A percentile compares a stretch with the other conserved stretches of the same genome.
Conservation (phyloP, 2,113 vertebrate genomes). For the Panthera leo region DNA sequence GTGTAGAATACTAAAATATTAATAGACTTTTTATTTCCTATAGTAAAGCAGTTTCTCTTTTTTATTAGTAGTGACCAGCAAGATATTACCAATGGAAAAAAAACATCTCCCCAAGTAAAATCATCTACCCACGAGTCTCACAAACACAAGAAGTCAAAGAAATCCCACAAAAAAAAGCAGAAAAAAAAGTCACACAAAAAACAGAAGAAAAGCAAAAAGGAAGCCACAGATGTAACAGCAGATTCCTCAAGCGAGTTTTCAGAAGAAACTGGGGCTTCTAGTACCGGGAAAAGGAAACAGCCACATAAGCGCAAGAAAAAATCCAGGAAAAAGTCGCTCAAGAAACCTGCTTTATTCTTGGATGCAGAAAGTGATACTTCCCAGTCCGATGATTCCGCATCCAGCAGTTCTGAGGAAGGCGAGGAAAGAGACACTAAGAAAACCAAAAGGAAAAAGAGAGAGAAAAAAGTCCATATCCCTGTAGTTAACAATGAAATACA, state of each 20-base stretch:
- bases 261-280: conserved; percentile 74
- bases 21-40: conserved; percentile 14
- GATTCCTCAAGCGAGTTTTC: conserved; percentile 85
- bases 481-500: conserved; percentile 76
- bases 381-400: conserved; percentile 80
- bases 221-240: conserved; percentile 76
- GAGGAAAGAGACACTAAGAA: conserved; percentile 80
- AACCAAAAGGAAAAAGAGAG: conserved; percentile 81
- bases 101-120: conserved; percentile 82
- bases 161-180: conserved; percentile 92
- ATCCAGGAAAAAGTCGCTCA: conserved; percentile 84
- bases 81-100: conserved; percentile 85
- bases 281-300: conserved; percentile 79
- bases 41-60: conserved; percentile 52
- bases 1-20: conserved; percentile 55
- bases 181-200: conserved; percentile 93
- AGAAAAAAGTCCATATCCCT: conserved; percentile 70
- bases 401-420: conserved; percentile 85
- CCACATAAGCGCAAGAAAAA: conserved; percentile 84
- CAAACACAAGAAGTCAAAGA: conserved; percentile 90
- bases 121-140: conserved; percentile 82
- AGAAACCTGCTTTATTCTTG: conserved; percentile 80
- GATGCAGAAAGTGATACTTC: conserved; percentile 84
- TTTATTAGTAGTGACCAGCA: conserved; percentile 83
- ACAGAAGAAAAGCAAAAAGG: conserved; percentile 87